Evolutionary conservation across 2,888 invertebrate species (phyloP), one percentile per base, ranked within the genome.

Genomic region (Lasioglossum figueresi): DNA sequence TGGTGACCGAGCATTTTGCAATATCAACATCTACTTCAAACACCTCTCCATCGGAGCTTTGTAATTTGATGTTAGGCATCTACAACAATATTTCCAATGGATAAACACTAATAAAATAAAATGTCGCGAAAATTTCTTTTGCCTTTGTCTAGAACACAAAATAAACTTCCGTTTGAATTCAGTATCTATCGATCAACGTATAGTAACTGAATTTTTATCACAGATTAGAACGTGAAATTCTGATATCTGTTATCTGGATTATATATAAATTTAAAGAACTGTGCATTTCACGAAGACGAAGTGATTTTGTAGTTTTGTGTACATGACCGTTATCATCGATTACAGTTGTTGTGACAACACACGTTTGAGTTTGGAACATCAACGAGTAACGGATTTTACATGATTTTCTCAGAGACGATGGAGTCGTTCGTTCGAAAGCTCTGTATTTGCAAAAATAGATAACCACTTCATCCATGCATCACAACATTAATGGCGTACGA

Each of bases 11-110:
- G 95, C 99, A 99, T 96, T 99, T 98, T 72, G 99, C 99, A 84
- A 99, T 99, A 95, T 99, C 99, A 0, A 99, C 98, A 93, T 99
- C 99, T 0, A 99, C 99, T 90, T 98, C 98, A 94, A 99, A 99
- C 40, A 98, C 97, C 95, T 99, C 99, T 77, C 98, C 98, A 95
- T 99, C 99, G 1, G 98, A 98, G 86, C 99, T 99, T 95, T 99
- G 98, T 88, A 99, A 96, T 94, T 98, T 99, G 90, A 99, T 99
- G 92, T 97, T 98, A 59, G 99, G 98, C 99, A 99, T 99, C 97
- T 97, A 92, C 4, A 78, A 85, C 5, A 63, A 56, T n/a, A 73
- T 70, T 81, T 43, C 34, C 23, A 71, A 72, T 34, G 4, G 52
- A 37, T 37, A 23, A 37, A 10, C 19, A 23, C 8, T 14, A 63